These are phyloP conservation scores for Paratilapia polleni DNA, from an alignment of 2,113 vertebrate species.

Conservation along the genomic window DNA sequence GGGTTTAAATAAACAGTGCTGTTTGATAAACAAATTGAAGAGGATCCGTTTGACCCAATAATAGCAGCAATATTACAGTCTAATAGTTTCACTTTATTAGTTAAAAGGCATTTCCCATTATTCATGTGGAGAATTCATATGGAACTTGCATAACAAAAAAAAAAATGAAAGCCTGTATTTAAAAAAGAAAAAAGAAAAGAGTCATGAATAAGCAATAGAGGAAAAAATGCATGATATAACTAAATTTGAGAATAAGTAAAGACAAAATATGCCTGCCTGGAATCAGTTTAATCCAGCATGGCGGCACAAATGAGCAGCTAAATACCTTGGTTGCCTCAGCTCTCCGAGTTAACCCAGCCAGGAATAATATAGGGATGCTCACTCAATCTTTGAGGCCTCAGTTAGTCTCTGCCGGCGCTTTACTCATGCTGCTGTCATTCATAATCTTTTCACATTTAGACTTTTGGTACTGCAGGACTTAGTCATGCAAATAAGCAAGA, in stretches of 20 bases:
- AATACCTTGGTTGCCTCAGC: slow-evolving; percentile 33
- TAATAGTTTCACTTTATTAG: not conserved
- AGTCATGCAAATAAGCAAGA: slow-evolving; percentile 35
- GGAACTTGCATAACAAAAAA: not conserved
- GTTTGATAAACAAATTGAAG: slow-evolving; percentile 7
- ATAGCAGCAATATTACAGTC: not conserved
- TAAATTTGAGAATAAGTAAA: slow-evolving; percentile 25
- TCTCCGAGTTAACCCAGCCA: slow-evolving; percentile 32
- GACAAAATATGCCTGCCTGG: slow-evolving; percentile 13
- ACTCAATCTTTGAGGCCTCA: slow-evolving; percentile 27
- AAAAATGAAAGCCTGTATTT: not conserved
- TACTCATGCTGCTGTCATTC: slow-evolving; percentile 47
- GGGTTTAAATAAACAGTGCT: not conserved
- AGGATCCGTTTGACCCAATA: not conserved
- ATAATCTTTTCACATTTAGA: slow-evolving; percentile 46
- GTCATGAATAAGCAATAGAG: not conserved
- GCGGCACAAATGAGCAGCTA: slow-evolving; percentile 36
- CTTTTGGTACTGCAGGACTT: slow-evolving; percentile 11
- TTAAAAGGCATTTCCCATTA: not conserved
- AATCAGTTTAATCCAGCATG: slow-evolving; percentile 38
- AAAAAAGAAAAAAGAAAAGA: not conserved
- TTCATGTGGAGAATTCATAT: not conserved
- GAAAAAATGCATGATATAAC: not conserved
- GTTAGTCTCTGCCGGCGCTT: slow-evolving; percentile 29
- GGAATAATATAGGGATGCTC: slow-evolving; percentile 49